Evolutionary conservation across 2,113 vertebrate species (phyloP).

Genomic region (Tachuris rubrigastra): DNA sequence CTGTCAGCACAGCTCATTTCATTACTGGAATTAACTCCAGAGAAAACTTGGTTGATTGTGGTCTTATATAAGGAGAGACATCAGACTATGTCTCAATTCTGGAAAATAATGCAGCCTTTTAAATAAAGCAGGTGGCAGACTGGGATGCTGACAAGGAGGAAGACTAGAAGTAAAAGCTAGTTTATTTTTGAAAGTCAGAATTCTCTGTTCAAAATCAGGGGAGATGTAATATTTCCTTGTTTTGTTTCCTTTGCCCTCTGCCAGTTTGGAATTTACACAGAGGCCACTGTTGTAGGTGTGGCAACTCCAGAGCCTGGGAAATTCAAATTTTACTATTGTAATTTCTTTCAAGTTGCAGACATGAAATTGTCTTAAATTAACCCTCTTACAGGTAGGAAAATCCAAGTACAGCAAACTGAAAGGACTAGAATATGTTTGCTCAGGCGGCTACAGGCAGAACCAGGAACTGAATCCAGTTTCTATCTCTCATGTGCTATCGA

Average conservation of each 20-base stretch:
- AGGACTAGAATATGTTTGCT: accelerated
- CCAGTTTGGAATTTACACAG: not conserved
- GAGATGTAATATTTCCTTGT: not conserved
- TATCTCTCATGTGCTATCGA: not conserved
- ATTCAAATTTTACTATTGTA: not conserved
- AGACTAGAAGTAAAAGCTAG: not conserved
- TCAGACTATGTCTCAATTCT: not conserved
- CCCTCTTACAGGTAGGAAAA: not conserved
- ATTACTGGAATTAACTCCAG: not conserved
- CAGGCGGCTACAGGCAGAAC: not conserved
- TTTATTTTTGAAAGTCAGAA: not conserved
- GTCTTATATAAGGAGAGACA: not conserved
- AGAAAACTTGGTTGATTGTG: not conserved
- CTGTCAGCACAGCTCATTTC: not conserved
- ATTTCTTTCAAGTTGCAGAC: not conserved
- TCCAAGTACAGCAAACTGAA: not conserved
- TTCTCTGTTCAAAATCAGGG: not conserved
- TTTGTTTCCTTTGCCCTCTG: not conserved
- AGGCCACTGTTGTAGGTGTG: not conserved
- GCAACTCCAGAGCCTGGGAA: accelerated
- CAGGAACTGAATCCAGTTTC: not conserved
- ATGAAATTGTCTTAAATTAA: not conserved
- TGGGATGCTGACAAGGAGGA: not conserved
- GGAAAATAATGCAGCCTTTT: not conserved
- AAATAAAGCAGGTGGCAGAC: not conserved